phyloP scores from a whole-genome alignment of 35 echinoderm and acorn worm genomes.

The Apostichopus californicus region DNA sequence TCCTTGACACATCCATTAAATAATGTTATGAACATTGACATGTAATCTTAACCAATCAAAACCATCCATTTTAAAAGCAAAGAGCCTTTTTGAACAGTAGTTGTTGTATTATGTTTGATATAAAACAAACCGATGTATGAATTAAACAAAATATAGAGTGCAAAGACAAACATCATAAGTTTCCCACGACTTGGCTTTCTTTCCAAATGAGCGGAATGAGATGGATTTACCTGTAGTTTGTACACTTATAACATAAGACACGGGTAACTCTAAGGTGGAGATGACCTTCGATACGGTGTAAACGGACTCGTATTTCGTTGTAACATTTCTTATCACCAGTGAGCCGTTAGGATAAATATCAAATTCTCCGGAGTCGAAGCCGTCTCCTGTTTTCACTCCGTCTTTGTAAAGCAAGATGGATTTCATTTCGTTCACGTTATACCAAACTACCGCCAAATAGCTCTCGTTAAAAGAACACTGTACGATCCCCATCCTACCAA shows the following conservation, averaged over 20 bases:
- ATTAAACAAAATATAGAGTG: too few species aligned
- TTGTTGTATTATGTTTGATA: too few species aligned
- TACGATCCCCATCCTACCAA: neutral
- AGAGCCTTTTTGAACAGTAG: too few species aligned
- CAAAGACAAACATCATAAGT: too few species aligned
- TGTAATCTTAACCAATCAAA: fast-evolving
- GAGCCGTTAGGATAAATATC: neutral
- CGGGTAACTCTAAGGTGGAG: neutral
- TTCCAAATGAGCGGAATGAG: too few species aligned
- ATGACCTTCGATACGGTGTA: neutral
- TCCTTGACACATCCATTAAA: too few species aligned
- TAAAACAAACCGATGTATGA: too few species aligned
- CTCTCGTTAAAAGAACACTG: neutral
- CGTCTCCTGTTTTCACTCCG: neutral
- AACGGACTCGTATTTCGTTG: neutral
- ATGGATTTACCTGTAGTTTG: neutral
- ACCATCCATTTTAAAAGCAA: too few species aligned
- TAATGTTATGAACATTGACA: too few species aligned
- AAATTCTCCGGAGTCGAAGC: neutral
- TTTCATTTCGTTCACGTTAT: neutral
- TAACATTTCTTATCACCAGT: neutral
- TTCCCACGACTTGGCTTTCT: too few species aligned
- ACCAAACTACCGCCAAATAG: neutral
- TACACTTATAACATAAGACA: neutral
- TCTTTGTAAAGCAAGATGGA: neutral